Evolutionary conservation across 2,113 vertebrate species (phyloP).

Genomic region (Bambusicola thoracicus): DNA sequence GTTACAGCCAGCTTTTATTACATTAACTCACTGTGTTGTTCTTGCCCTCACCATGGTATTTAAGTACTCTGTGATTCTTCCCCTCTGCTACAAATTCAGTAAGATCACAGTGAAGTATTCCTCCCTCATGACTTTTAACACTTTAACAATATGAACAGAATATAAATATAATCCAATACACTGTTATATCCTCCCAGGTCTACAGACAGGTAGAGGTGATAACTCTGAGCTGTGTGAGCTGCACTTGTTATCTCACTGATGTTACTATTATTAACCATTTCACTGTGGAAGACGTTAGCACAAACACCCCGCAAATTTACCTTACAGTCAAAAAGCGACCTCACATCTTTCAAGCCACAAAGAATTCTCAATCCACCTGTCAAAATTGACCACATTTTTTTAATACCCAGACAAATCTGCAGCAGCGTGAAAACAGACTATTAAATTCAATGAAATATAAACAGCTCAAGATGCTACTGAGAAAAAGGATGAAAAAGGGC

Average conservation of each 20-base stretch:
- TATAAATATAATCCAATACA: not conserved
- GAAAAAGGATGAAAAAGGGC: not conserved
- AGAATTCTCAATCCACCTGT: not conserved
- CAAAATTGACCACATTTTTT: not conserved
- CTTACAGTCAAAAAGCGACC: not conserved
- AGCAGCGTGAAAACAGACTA: not conserved
- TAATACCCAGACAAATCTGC: not conserved
- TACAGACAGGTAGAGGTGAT: not conserved
- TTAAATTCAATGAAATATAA: conserved; percentile 10
- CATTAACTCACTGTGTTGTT: not conserved
- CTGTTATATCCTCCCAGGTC: not conserved
- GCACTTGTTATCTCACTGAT: not conserved
- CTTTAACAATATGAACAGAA: not conserved
- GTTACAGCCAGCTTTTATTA: not conserved
- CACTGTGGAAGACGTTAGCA: not conserved
- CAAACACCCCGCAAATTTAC: not conserved
- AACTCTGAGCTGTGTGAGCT: not conserved
- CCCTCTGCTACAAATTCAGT: not conserved
- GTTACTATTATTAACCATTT: conserved; percentile 6
- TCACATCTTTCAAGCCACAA: not conserved
- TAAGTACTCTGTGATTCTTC: not conserved
- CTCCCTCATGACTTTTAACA: not conserved
- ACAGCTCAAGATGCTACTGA: not conserved
- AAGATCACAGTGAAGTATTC: not conserved
- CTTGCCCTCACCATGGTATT: not conserved